Conservation (phyloP, 2,113 vertebrate genomes). For the Actinemys pallida region DNA sequence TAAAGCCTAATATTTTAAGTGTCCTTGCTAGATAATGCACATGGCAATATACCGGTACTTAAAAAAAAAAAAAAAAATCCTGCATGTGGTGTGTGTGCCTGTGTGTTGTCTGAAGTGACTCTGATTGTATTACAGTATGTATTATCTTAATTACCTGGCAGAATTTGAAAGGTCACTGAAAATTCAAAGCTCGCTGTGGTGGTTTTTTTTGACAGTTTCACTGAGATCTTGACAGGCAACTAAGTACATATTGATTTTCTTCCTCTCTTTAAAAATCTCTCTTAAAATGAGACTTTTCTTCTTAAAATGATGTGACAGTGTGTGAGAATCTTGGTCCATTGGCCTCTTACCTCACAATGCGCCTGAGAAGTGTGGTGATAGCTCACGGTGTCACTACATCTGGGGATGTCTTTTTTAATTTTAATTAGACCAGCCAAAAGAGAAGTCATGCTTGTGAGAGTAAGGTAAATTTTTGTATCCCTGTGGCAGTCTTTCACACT, state of each 20-base stretch:
- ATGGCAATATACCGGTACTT: background rate
- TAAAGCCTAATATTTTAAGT: background rate
- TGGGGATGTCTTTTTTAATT: slow-evolving; percentile 17
- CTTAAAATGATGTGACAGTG: slow-evolving; percentile 32
- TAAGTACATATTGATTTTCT: slow-evolving; percentile 67
- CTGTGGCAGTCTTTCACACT: slow-evolving; percentile 3
- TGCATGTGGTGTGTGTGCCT: background rate
- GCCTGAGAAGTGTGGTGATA: background rate
- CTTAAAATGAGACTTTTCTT: slow-evolving; percentile 65
- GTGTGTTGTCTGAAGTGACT: background rate
- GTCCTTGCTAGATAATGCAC: background rate
- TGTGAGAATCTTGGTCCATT: background rate
- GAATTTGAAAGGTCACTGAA: background rate
- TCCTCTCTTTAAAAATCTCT: slow-evolving; percentile 62
- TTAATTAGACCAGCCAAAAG: slow-evolving; percentile 39
- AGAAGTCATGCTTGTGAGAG: background rate
- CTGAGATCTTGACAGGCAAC: slow-evolving; percentile 45
- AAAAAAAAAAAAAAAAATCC: background rate
- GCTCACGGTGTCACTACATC: background rate
- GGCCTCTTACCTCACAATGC: background rate
- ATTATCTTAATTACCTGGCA: background rate
- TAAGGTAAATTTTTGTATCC: slow-evolving; percentile 35
- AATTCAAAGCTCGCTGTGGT: background rate
- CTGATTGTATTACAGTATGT: background rate
- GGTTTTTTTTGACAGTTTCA: slow-evolving; percentile 32